A percentile compares a stretch with the other conserved stretches of the same genome.
These are phyloP conservation scores for Ctenopoma multispine DNA, from an alignment of 2,797 vertebrate species.

Conservation along the genomic window DNA sequence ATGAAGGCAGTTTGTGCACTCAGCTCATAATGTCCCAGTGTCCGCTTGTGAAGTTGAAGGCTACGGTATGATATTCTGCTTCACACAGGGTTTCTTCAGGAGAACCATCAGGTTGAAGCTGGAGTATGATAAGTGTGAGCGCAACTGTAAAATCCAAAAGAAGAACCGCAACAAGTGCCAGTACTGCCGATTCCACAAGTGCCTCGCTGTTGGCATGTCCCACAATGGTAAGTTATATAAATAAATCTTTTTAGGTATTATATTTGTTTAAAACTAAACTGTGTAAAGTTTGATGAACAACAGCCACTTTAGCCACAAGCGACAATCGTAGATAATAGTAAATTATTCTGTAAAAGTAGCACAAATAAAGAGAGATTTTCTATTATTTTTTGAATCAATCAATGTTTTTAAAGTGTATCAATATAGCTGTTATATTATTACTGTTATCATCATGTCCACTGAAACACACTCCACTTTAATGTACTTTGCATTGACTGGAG, in stretches of 20 bases:
- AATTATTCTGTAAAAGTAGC: not conserved
- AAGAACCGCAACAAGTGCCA: constrained; percentile 98
- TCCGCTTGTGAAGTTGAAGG: not conserved
- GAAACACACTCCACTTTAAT: constrained; percentile 20
- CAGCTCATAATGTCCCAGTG: not conserved
- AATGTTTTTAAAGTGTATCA: too few species aligned
- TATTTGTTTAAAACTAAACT: not conserved
- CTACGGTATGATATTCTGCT: not conserved
- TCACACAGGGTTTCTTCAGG: constrained; percentile 92
- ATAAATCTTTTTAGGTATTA: too few species aligned
- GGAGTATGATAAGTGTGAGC: constrained; percentile 91
- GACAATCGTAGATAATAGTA: not conserved
- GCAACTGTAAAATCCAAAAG: constrained; percentile 94
- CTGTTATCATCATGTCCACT: not conserved
- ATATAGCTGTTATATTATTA: too few species aligned
- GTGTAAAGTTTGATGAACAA: not conserved
- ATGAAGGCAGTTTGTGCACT: too few species aligned
- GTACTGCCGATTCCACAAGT: constrained; percentile 96
- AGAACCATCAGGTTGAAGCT: constrained; percentile 94
- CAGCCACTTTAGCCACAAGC: too few species aligned
- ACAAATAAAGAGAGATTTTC: too few species aligned
- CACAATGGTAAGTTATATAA: constrained; percentile 95
- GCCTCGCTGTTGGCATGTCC: constrained; percentile 96
- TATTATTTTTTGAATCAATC: too few species aligned
- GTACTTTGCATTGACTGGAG: constrained; percentile 44